Evolutionary conservation across 2,797 vertebrate species (phyloP).

Genomic region (Malurus splendens): DNA sequence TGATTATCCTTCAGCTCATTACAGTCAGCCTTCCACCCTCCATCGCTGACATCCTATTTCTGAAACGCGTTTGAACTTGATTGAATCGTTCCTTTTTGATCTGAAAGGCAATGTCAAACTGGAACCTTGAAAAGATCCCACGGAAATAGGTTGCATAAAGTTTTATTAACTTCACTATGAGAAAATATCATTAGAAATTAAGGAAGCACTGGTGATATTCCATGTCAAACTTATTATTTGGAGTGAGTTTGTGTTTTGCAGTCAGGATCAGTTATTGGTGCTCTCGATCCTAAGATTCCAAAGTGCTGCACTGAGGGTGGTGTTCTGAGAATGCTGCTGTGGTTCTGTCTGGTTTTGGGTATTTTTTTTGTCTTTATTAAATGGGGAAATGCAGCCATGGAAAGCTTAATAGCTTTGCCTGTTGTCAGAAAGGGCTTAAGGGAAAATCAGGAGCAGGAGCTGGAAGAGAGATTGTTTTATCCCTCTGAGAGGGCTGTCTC

Average conservation of each 20-base stretch:
- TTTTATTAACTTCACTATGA: background rate
- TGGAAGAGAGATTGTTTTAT: background rate
- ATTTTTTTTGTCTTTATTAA: background rate
- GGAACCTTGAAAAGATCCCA: background rate
- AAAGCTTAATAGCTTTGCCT: background rate
- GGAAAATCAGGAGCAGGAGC: background rate
- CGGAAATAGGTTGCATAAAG: background rate
- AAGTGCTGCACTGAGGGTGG: background rate
- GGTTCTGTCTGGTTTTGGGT: background rate
- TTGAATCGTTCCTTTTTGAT: background rate
- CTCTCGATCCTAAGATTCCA: background rate
- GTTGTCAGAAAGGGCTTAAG: background rate
- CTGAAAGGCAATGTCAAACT: background rate
- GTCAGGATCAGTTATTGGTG: background rate
- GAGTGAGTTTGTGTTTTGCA: background rate
- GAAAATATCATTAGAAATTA: background rate
- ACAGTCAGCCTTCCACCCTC: background rate
- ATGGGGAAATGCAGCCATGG: background rate
- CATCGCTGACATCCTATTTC: background rate
- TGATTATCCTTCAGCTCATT: slow-evolving; percentile 10
- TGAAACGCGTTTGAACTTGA: background rate
- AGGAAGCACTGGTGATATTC: background rate
- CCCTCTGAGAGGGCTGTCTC: background rate
- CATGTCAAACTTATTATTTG: background rate
- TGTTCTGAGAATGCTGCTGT: background rate